These are phyloP conservation scores for Elephas maximus DNA, from an alignment of 2,113 vertebrate species.

Conservation along the genomic window DNA sequence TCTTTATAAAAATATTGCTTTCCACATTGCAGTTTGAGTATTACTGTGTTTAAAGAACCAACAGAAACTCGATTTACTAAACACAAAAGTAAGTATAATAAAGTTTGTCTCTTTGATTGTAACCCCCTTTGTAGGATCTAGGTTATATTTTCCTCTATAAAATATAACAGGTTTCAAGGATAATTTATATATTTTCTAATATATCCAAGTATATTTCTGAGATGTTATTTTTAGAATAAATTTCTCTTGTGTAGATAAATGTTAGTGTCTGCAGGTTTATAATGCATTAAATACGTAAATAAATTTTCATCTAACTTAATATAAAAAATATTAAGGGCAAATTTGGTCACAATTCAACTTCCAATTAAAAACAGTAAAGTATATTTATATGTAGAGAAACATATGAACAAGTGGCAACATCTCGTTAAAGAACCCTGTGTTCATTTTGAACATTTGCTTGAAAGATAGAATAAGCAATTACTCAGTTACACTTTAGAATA, in stretches of 20 bases:
- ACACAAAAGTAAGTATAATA: conserved; percentile 14
- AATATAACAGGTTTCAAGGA: neutral
- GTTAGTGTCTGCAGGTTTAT: neutral
- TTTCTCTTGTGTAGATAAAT: neutral
- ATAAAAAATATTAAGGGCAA: neutral
- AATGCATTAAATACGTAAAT: neutral
- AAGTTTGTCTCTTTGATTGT: neutral
- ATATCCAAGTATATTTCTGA: neutral
- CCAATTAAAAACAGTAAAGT: neutral
- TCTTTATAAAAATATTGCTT: neutral
- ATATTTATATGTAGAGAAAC: neutral
- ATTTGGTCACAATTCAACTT: neutral
- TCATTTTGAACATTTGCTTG: neutral
- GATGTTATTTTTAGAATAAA: neutral
- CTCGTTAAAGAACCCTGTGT: neutral
- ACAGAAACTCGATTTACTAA: neutral
- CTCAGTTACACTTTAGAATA: neutral
- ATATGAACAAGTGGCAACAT: neutral
- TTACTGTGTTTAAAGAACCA: neutral
- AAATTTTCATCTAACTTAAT: neutral
- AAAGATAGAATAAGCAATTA: neutral
- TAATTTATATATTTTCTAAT: neutral
- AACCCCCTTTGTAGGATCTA: neutral
- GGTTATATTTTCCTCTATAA: neutral
- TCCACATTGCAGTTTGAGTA: neutral